Percentiles rank a stretch among this genome's conserved stretches.
These are phyloP conservation scores for Chlamydotis undulata DNA, from an alignment of 2,113 vertebrate genomes.

Conservation along the genomic window DNA sequence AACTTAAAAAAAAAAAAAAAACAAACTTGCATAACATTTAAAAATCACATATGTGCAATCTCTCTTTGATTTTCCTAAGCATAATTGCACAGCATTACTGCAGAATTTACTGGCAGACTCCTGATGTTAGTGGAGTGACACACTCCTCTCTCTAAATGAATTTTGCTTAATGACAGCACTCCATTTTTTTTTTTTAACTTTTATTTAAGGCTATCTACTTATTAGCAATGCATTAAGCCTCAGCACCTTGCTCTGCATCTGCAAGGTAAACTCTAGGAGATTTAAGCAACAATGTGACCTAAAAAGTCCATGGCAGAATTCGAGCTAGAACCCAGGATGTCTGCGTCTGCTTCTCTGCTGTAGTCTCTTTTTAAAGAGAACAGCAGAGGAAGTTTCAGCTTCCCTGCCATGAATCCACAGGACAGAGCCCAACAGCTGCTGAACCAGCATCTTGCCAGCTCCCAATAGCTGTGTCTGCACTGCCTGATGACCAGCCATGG, in stretches of 20 bases:
- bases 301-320: not conserved
- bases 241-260: not conserved
- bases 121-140: not conserved
- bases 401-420: not conserved
- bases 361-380: not conserved
- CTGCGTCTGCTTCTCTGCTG: not conserved
- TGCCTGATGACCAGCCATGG: not conserved
- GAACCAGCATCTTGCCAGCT: not conserved
- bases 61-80: not conserved
- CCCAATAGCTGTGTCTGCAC: not conserved
- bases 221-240: not conserved
- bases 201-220: not conserved
- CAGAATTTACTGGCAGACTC: not conserved
- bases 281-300: not conserved
- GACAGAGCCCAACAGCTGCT: not conserved
- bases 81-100: not conserved
- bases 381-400: not conserved
- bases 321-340: not conserved
- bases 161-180: not conserved
- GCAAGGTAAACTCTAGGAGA: not conserved
- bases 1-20: not conserved
- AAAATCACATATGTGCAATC: not conserved
- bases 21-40: not conserved
- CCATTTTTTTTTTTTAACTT: not conserved
- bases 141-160: accelerated